Evolutionary conservation across 2,888 invertebrate genomes (phyloP).

Genomic region (Odontothrips loti): DNA sequence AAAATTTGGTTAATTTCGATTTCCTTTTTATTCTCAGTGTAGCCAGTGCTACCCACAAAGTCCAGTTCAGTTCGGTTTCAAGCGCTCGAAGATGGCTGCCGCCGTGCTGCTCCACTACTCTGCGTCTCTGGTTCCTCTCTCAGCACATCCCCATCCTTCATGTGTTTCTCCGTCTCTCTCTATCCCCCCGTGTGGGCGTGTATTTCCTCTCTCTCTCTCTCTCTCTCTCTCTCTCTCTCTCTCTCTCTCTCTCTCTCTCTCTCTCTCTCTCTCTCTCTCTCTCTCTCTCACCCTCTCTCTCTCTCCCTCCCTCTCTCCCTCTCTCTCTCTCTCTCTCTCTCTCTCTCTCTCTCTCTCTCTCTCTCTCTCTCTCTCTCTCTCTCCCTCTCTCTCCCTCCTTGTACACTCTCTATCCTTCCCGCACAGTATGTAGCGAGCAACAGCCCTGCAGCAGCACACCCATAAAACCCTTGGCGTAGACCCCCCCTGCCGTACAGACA

Average conservation of each 20-base stretch:
- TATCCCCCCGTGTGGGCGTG: too few species aligned
- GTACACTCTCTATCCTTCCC: too few species aligned
- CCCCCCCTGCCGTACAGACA: too few species aligned
- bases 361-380: slow-evolving; percentile 23
- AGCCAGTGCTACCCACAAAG: too few species aligned
- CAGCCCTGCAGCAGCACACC: too few species aligned
- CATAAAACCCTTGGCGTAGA: too few species aligned
- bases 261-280: slow-evolving; percentile 7
- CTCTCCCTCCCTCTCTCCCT: slow-evolving; percentile 27
- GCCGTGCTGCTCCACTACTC: too few species aligned
- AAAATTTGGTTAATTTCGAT: too few species aligned
- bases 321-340: slow-evolving; percentile 30
- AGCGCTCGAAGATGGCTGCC: too few species aligned
- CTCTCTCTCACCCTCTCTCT: not conserved
- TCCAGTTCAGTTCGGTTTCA: too few species aligned
- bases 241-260: slow-evolving; percentile 27
- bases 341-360: slow-evolving; percentile 25
- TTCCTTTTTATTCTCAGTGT: too few species aligned
- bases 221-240: slow-evolving; percentile 30
- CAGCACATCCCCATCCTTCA: not conserved
- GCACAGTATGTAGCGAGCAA: too few species aligned
- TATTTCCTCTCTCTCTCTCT: slow-evolving; percentile 29
- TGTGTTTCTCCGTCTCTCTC: not conserved
- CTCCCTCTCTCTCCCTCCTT: not conserved
- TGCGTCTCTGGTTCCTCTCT: slow-evolving; percentile 14